A percentile compares a stretch with the other conserved stretches of the same genome.
These are phyloP conservation scores for Chiloscyllium plagiosum DNA, from an alignment of 2,113 vertebrate species.

Conservation along the genomic window DNA sequence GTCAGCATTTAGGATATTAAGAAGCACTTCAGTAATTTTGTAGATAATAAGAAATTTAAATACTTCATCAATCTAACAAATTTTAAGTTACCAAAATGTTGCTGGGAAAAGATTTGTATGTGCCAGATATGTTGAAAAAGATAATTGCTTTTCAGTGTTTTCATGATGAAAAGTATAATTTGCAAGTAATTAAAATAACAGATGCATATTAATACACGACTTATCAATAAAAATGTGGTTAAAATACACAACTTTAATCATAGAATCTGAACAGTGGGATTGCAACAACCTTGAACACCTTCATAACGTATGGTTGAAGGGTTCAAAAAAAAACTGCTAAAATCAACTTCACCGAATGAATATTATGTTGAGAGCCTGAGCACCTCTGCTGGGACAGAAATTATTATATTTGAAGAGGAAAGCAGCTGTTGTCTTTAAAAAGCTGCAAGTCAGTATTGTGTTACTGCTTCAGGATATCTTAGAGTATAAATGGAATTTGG, in stretches of 20 bases:
- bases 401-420: slow-evolving; percentile 1
- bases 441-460: not conserved
- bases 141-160: not conserved
- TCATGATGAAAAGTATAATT: not conserved
- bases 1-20: not conserved
- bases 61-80: not conserved
- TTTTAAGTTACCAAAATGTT: not conserved
- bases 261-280: not conserved
- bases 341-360: not conserved
- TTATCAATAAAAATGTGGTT: not conserved
- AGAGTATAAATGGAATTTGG: not conserved
- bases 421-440: slow-evolving; percentile 27
- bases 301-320: not conserved
- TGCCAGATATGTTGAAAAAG: not conserved
- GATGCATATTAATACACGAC: not conserved
- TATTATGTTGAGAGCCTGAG: not conserved
- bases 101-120: not conserved
- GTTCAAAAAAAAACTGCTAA: not conserved
- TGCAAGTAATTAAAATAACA: not conserved
- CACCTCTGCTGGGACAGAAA: not conserved
- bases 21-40: not conserved
- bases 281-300: not conserved
- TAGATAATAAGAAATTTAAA: not conserved
- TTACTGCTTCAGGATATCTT: slow-evolving; percentile 8
- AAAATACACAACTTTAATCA: not conserved